Evolutionary conservation across 92 coral and sea anemone species (phyloP).

Genomic region (Zoanthus solanderi): DNA sequence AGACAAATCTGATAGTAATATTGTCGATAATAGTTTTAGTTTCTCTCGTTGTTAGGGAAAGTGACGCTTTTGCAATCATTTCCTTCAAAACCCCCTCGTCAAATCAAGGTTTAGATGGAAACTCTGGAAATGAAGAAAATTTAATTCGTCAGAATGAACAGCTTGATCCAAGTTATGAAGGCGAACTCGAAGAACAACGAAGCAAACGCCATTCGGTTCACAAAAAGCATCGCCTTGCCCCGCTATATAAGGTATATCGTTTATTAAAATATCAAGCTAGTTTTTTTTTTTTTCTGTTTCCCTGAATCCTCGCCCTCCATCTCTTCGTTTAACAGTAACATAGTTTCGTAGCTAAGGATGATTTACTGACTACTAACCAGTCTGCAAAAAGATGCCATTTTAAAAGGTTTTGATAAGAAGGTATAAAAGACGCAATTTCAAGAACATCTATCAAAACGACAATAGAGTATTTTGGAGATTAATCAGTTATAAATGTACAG

Average conservation of each 20-base stretch:
- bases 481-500: too few relatives aligned
- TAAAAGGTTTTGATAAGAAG: too few relatives aligned
- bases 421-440: too few relatives aligned
- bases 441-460: too few relatives aligned
- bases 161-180: not conserved
- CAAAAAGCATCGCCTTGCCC: not conserved
- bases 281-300: not conserved
- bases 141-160: too few relatives aligned
- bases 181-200: not conserved
- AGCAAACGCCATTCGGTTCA: not conserved
- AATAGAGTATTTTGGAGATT: too few relatives aligned
- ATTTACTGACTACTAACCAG: too few relatives aligned
- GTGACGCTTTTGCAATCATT: not conserved
- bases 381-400: too few relatives aligned
- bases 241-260: not conserved
- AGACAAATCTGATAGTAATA: not conserved
- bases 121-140: not conserved
- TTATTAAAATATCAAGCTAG: not conserved
- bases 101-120: not conserved
- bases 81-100: not conserved
- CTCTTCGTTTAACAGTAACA: too few relatives aligned
- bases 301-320: too few relatives aligned
- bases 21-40: not conserved
- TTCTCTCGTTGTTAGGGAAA: not conserved
- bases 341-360: too few relatives aligned